Evolutionary conservation across 2,888 invertebrate species (phyloP).

Genomic region (Diarsia rubi): DNA sequence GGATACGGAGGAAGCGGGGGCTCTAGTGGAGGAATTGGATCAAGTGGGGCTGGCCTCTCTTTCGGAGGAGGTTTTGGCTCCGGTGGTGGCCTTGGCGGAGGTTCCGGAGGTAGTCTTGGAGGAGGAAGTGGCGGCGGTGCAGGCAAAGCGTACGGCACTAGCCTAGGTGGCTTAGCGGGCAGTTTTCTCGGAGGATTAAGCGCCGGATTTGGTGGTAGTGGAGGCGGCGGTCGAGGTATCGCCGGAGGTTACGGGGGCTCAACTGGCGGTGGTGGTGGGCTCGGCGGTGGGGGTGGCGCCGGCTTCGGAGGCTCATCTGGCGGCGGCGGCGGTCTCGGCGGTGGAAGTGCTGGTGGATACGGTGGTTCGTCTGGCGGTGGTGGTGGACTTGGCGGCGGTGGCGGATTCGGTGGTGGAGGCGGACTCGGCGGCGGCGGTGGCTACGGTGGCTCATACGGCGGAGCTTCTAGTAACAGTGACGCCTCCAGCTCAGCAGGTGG

Average conservation of each 20-base stretch:
- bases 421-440: conserved; percentile 14
- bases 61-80: conserved; percentile 57
- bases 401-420: conserved; percentile 20
- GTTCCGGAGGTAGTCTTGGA: conserved; percentile 45
- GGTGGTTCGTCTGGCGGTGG: conserved; percentile 28
- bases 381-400: conserved; percentile 13
- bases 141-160: conserved; percentile 68
- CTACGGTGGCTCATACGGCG: conserved; percentile 40
- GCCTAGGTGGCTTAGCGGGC: conserved; percentile 29
- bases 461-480: conserved; percentile 7
- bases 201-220: conserved; percentile 33
- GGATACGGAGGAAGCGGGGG: conserved; percentile 38
- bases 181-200: conserved; percentile 31
- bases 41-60: conserved; percentile 34
- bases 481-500: conserved; percentile 31
- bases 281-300: not conserved
- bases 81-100: conserved; percentile 54
- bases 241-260: conserved; percentile 33
- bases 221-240: conserved; percentile 28
- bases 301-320: conserved; percentile 5
- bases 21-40: conserved; percentile 32
- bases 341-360: conserved; percentile 50
- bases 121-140: conserved; percentile 69
- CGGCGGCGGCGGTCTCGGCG: conserved; percentile 22
- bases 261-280: conserved; percentile 32